A percentile compares a stretch with the other conserved stretches of the same genome.
phyloP scores from a whole-genome alignment of 2,888 invertebrate species.

The Meteorus colon region DNA sequence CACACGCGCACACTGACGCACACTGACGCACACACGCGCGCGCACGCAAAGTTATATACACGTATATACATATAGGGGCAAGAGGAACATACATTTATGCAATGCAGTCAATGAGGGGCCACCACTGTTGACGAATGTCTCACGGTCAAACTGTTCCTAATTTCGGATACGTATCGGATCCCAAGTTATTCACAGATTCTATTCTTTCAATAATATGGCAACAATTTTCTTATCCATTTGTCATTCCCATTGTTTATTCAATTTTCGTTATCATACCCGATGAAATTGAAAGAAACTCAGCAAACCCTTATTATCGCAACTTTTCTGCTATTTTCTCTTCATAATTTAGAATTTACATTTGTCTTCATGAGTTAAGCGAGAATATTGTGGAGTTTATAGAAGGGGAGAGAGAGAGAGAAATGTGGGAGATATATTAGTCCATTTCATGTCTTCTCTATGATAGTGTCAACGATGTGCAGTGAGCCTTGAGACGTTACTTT shows the following conservation, averaged over 20 bases:
- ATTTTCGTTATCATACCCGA: background rate
- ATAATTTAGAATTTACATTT: background rate
- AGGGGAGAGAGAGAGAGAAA: background rate
- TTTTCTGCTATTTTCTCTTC: background rate
- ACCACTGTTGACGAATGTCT: slow-evolving; percentile 48
- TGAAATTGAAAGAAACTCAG: background rate
- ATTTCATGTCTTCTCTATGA: slow-evolving; percentile 27
- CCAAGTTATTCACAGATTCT: background rate
- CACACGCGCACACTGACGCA: background rate
- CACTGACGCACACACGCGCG: background rate
- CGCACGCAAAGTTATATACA: background rate
- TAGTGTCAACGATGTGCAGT: background rate
- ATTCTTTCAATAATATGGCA: background rate
- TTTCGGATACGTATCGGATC: slow-evolving; percentile 46
- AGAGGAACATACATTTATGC: background rate
- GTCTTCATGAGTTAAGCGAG: background rate
- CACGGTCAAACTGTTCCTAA: slow-evolving; percentile 66
- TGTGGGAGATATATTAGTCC: background rate
- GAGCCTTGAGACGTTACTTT: slow-evolving; percentile 22
- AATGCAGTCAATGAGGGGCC: slow-evolving; percentile 12
- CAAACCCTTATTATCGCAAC: background rate
- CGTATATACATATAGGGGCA: background rate
- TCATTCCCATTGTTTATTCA: slow-evolving; percentile 9
- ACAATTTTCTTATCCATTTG: slow-evolving; percentile 20
- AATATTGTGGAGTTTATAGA: too few relatives aligned